Conservation (phyloP, 1,140 invertebrate species). For the Andricus grossulariae region DNA sequence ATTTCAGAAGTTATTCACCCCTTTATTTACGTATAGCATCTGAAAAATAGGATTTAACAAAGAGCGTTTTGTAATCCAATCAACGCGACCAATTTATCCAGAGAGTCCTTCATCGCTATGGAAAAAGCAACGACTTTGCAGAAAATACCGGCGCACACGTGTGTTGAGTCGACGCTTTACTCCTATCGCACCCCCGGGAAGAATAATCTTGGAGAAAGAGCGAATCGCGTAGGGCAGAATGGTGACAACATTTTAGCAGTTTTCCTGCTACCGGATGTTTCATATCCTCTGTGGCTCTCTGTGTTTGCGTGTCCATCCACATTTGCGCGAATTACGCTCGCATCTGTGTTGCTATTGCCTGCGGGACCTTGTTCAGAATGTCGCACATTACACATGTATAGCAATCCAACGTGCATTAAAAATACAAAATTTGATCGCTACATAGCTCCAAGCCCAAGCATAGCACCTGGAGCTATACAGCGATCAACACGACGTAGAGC, state of each 20-base stretch:
- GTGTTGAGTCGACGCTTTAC: conserved; percentile 29
- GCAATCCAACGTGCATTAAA: not conserved
- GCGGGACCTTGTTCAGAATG: conserved; percentile 5
- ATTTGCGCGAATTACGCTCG: conserved; percentile 21
- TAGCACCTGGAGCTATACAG: no score
- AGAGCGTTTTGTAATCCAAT: conserved; percentile 28
- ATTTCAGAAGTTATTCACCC: no score
- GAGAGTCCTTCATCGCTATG: conserved; percentile 16
- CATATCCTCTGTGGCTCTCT: conserved; percentile 38
- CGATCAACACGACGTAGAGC: no score
- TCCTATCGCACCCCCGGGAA: conserved; percentile 23
- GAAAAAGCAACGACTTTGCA: conserved; percentile 28
- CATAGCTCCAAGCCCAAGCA: no score
- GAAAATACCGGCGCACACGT: conserved; percentile 15
- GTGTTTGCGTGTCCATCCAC: conserved; percentile 18
- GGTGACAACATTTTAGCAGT: conserved; percentile 34
- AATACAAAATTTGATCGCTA: no score
- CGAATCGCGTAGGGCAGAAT: conserved; percentile 15
- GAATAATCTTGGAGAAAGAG: conserved; percentile 29
- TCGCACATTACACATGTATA: not conserved
- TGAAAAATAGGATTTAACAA: conserved; percentile 2
- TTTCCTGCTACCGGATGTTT: conserved; percentile 39
- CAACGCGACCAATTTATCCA: conserved; percentile 20
- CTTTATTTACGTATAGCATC: not conserved
- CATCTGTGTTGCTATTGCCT: conserved; percentile 7